Base-by-base conservation (phyloP, 2,797 vertebrate species). In the Mormyrus hasselquistii region DNA sequence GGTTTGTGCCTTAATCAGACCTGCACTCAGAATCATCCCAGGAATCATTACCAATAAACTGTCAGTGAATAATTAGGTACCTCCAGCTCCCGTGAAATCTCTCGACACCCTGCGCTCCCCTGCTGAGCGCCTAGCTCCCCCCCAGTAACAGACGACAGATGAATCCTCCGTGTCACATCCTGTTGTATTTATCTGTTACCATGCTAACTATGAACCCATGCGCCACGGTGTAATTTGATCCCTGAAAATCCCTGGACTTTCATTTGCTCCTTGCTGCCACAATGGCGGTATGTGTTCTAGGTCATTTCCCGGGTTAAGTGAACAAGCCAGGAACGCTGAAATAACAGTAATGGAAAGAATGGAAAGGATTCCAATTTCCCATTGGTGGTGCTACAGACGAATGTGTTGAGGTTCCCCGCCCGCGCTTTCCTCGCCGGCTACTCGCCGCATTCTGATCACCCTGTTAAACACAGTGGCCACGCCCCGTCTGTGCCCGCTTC, bases 231-330 rank as follows among this genome's bases (percentile, higher is more conserved):
- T 93, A 92, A 79, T 93, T 93, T 93, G 92, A 94, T 90, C 91
- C 93, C 93, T 89, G 86, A 89, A 91, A 93, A 91, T 91, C 90
- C 22, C 52, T 79, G 90, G 90, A 91, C 92, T 91, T 93, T 22
- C 91, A 89, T 88, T 92, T 92, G 92, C 93, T 90, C 90, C 91
- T 57, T 92, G 92, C 92, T 91, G 93, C 95, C 93, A 93, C 93
- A 65, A 89, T 62, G 76, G 94, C 92, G 90, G 88, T 90, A 93
- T 95, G 91, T 82, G 93, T 95, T 96, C 93, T 93, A 95, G 97
- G 95, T 97, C 96, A 95, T 90, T 0, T 94, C 94, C 93, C 93
- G 91, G 96, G 96, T 95, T 97, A 97, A 97, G 94, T 93, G 97
- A 96, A 94, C 94, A 93, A 94, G 92, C 94, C 95, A 92, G 90